Evolutionary conservation across 2,888 invertebrate genomes (phyloP).

Genomic region (Mimumesa dahlbomi): DNA sequence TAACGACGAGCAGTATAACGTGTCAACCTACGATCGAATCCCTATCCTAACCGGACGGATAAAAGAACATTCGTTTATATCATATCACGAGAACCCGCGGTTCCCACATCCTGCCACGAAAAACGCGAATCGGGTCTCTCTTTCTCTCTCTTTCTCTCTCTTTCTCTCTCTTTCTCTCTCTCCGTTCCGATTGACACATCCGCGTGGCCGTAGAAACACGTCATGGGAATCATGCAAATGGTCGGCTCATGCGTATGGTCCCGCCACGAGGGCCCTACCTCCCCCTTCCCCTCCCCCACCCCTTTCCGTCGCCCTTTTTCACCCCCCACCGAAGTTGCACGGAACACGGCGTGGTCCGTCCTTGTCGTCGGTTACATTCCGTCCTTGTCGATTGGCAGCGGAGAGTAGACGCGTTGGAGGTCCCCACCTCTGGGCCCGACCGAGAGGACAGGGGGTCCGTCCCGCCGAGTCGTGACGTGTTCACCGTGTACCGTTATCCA

Average conservation of each 20-base stretch:
- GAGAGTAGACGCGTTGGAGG: slow-evolving; percentile 52
- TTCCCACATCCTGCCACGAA: slow-evolving; percentile 39
- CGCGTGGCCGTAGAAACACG: slow-evolving; percentile 64
- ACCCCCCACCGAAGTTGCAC: slow-evolving; percentile 12
- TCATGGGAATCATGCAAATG: slow-evolving; percentile 73
- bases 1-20: no score
- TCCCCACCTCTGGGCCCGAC: slow-evolving; percentile 42
- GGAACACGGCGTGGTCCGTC: slow-evolving; percentile 52
- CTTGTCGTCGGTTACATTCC: slow-evolving; percentile 59
- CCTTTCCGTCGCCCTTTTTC: slow-evolving; percentile 15
- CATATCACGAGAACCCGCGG: slow-evolving; percentile 2
- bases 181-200: slow-evolving; percentile 67
- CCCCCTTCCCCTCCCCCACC: slow-evolving; percentile 2
- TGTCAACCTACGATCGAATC: slow-evolving; percentile 1
- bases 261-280: slow-evolving; percentile 31
- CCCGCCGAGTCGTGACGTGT: slow-evolving; percentile 73
- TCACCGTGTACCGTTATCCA: slow-evolving; percentile 77
- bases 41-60: background rate
- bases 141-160: slow-evolving; percentile 12
- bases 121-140: slow-evolving; percentile 34
- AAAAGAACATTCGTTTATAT: slow-evolving; percentile 12
- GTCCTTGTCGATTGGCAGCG: slow-evolving; percentile 63
- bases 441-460: slow-evolving; percentile 52
- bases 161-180: slow-evolving; percentile 12
- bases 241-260: slow-evolving; percentile 39